Evolutionary conservation across 2,113 vertebrate genomes (phyloP).

Genomic region (Hyaena hyaena): DNA sequence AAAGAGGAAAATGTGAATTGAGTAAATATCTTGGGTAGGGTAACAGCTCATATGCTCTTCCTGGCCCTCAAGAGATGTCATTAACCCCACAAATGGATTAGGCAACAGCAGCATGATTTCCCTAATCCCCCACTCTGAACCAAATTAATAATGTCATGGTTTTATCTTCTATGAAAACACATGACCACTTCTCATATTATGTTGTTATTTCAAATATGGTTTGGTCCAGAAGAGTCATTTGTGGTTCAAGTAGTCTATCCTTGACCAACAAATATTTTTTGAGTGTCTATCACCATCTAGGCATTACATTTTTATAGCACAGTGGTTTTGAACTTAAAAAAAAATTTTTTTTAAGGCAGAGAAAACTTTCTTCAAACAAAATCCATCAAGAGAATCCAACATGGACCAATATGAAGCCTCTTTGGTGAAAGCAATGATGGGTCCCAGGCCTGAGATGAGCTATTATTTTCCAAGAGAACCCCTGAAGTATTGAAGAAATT

Average conservation of each 20-base stretch:
- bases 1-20: neutral
- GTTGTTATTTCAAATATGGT: neutral
- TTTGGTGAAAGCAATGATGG: neutral
- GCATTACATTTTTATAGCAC: neutral
- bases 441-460: neutral
- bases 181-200: neutral
- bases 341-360: neutral
- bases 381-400: neutral
- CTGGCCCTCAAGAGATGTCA: neutral
- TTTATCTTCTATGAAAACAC: slow-evolving; percentile 6
- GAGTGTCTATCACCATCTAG: neutral
- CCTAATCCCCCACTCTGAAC: neutral
- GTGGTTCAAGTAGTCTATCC: neutral
- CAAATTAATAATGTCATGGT: neutral
- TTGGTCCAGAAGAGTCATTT: neutral
- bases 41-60: neutral
- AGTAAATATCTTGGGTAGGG: neutral
- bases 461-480: neutral
- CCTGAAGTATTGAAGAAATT: neutral
- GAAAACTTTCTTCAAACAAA: slow-evolving; percentile 1
- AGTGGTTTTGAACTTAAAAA: neutral
- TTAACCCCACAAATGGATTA: neutral
- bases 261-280: neutral
- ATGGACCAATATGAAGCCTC: neutral
- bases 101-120: neutral